Conservation (phyloP, 1,140 invertebrate genomes). For the Steinernema feltiae region DNA sequence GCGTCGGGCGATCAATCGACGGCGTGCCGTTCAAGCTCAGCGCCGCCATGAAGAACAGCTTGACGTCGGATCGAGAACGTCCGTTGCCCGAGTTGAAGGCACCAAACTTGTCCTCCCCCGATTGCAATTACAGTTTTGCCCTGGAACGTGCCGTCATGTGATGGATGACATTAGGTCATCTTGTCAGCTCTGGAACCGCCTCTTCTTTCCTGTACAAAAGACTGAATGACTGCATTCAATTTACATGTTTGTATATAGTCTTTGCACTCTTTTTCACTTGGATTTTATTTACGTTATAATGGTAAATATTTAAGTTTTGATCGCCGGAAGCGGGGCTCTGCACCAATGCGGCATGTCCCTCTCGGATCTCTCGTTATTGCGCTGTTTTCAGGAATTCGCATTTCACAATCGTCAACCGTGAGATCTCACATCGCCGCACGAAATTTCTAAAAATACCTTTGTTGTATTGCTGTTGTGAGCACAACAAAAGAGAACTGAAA, state of each 20-base stretch:
- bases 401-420: no score
- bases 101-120: neutral
- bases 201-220: neutral
- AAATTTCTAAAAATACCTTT: no score
- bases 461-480: no score
- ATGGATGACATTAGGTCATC: neutral
- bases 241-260: neutral
- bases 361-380: no score
- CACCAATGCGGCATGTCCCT: no score
- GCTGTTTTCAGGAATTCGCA: no score
- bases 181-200: neutral
- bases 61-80: constrained; percentile 9
- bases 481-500: no score
- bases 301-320: no score
- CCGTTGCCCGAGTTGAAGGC: constrained; percentile 21
- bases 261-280: no score
- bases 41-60: constrained; percentile 14
- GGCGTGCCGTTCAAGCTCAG: constrained; percentile 31
- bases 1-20: constrained; percentile 15
- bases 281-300: no score
- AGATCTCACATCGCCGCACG: no score
- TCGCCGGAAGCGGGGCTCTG: no score
- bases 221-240: neutral
- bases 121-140: constrained; percentile 24
- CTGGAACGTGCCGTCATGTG: constrained; percentile 24